Evolutionary conservation across 2,797 vertebrate species (phyloP), one percentile per base, ranked within the genome.

Genomic region (Darevskia nairensis): DNA sequence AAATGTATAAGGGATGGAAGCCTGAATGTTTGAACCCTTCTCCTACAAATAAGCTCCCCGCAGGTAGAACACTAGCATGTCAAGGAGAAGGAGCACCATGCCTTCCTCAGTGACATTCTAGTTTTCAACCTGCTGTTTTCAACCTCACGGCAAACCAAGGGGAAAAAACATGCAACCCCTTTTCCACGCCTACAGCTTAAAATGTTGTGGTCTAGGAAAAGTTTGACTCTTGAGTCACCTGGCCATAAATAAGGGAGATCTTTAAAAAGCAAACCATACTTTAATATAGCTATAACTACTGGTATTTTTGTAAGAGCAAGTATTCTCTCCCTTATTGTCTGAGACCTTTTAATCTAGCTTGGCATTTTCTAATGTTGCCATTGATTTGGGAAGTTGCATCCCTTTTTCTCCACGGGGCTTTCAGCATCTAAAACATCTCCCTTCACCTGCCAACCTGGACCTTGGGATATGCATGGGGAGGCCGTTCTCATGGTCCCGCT

Each of bases 301-400:
- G 39, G n/a, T 32, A 78, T 2, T 88, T 44, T 0, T 66, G 89
- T 87, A 15, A 3, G 71, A 4, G 0, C 80, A 79, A 80, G 76
- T 61, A 61, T 61, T 83, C 21, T 23, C 35, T 27, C n/a, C n/a
- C 23, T 17, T 35, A 15, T 32, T 7, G n/a, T 29, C 29, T 39
- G 21, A 39, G 46, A n/a, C 50, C 32, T 61, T 32, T 19, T 29
- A 19, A 19, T 41, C 76, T 29, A 66, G 55, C 35, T 11, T 27
- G 85, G 50, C 87, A 4, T 61, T 94, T 88, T 69, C 86, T 86
- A 3, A 23, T 21, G 3, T 81, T 74, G 27, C 71, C 64, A 64
- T 29, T 74, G 15, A 90, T 21, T 39, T 90, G 66, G 78, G 55
- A 66, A 85, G 78, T 72, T 27, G 59, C 10, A 23, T 3, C 29